Evolutionary conservation across 2,888 invertebrate species (phyloP).

Genomic region (Eupithecia centaureata): DNA sequence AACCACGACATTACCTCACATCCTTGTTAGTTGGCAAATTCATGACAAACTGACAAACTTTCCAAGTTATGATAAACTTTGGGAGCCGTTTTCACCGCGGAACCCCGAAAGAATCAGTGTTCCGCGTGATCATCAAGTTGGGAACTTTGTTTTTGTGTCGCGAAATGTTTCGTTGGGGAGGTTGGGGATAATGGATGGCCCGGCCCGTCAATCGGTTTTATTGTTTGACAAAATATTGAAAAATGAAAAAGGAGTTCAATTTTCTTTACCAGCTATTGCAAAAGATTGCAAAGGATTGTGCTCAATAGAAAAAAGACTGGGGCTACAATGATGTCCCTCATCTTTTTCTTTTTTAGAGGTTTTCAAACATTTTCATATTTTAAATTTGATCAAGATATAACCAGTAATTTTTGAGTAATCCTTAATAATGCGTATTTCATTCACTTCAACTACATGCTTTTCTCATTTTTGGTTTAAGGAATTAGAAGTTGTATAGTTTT

Average conservation of each 20-base stretch:
- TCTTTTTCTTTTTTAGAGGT: too few species aligned
- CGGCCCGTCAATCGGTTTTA: slow-evolving; percentile 51
- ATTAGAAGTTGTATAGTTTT: too few species aligned
- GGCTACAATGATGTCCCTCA: too few species aligned
- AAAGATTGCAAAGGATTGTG: background rate
- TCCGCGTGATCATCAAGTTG: slow-evolving; percentile 42
- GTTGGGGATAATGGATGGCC: slow-evolving; percentile 48
- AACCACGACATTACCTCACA: background rate
- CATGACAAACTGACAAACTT: slow-evolving; percentile 11
- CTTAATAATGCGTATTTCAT: too few species aligned
- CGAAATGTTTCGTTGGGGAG: slow-evolving; percentile 29
- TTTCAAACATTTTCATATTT: too few species aligned
- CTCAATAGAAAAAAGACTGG: background rate
- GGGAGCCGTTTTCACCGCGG: slow-evolving; percentile 10
- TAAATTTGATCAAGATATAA: too few species aligned
- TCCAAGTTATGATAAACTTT: slow-evolving; percentile 12
- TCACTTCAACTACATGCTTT: too few species aligned
- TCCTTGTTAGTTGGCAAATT: slow-evolving; percentile 15
- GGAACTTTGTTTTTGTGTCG: slow-evolving; percentile 46
- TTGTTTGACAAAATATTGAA: slow-evolving; percentile 51
- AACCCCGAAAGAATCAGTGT: slow-evolving; percentile 40
- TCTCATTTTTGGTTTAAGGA: too few species aligned
- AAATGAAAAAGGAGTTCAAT: slow-evolving; percentile 21
- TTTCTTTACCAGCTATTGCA: background rate
- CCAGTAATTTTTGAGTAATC: too few species aligned